Evolutionary conservation across 2,888 invertebrate genomes (phyloP), one percentile per base, ranked within the genome.

Genomic region (Lasioglossum calceatum): DNA sequence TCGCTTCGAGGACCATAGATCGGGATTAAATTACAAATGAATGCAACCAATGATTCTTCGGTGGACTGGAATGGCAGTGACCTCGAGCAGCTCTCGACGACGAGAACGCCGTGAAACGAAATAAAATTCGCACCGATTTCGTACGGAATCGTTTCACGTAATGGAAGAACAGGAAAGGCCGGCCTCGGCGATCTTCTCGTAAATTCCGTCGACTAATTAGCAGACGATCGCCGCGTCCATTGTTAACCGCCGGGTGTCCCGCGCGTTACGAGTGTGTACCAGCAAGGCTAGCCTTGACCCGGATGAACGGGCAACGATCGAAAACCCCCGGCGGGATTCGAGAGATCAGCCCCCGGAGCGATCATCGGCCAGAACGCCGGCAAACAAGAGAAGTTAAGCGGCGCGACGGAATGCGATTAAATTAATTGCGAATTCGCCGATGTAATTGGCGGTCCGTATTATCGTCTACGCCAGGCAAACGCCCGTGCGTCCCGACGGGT

Each of bases 271-370:
- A 84, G 74, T 77, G 80, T 61, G 80, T 71, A 71, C 47, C 47
- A 67, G 27, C 58, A n/a, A n/a, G n/a, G 10, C 58, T n/a, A 44
- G n/a, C 86, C 86, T 80, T 84, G 86, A 86, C 86, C 86, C 72
- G 79, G 23, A 77, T 84, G 50, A 86, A 77, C 58, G 58, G 71
- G n/a, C 67, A 61, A 74, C 74, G 47, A 81, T 84, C 47, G 70
- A 67, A 71, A 73, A 47, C 19, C 73, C 39, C 36, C 70, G 27
- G 14, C 19, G 36, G 23, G 58, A 72, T 76, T 73, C n/a, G 61
- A 80, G 73, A 84, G 73, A 84, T 70, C 54, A 42, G 16, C 44
- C 23, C 42, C 39, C 27, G 27, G 44, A 19, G 32, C 32, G 19
- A 44, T 44, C 44, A 44, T 72, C 70, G 44, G 42, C 71, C 36